Evolutionary conservation across 1,140 invertebrate species (phyloP).

Genomic region (Rhagoletis zephyria): DNA sequence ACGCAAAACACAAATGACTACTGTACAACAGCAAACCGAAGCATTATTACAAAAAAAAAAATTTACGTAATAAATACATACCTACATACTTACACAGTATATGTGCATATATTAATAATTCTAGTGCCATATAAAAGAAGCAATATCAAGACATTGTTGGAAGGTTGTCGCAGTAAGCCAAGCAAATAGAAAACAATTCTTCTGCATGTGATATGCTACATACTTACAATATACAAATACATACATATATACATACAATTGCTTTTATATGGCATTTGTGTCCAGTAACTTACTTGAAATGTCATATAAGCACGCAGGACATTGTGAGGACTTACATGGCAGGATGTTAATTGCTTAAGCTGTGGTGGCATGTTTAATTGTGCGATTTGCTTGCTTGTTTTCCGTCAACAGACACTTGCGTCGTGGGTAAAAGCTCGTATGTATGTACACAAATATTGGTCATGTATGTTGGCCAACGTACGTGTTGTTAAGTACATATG

Average conservation of each 20-base stretch:
- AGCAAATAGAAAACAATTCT: background rate
- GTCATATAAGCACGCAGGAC: background rate
- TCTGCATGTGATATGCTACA: background rate
- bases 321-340: background rate
- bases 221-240: too few species aligned
- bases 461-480: background rate
- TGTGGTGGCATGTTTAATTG: conserved; percentile 51
- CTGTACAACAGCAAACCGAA: background rate
- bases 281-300: background rate
- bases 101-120: background rate
- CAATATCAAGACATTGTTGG: background rate
- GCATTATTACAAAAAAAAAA: background rate
- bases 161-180: background rate
- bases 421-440: too few species aligned
- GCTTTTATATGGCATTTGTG: background rate
- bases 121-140: background rate
- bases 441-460: background rate
- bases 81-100: background rate
- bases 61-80: background rate
- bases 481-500: background rate
- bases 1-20: background rate
- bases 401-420: background rate
- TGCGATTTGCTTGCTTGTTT: conserved; percentile 37
- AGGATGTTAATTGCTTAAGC: conserved; percentile 47
- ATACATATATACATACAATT: background rate